Base-by-base conservation (phyloP, 1,140 invertebrate species). In the Drosophila punjabiensis region DNA sequence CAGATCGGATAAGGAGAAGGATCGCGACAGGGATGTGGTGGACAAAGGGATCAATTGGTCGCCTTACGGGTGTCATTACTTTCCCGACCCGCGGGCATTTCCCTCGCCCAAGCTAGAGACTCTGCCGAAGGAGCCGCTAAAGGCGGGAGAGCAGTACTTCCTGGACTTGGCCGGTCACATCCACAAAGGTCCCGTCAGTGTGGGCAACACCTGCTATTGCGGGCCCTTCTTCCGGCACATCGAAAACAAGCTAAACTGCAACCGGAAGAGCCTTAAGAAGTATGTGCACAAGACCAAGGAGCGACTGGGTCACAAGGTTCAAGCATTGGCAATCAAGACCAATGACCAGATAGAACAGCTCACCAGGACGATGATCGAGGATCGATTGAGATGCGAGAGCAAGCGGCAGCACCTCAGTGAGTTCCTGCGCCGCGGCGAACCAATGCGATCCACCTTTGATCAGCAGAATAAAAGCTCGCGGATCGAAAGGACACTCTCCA, bases 121-220 rank as follows among this genome's bases (percentile, higher is more conserved):
- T 11, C 93, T 98, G 66, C 97, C 98, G 43, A 95, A 96, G 81
- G 97, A 98, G 93, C 97, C 97, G 0, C 93, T 99, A 2, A 95
- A 95, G 76, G 96, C 96, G 77, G 98, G 98, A 18, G 97, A 98
- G 93, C 98, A 99, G 90, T 99, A 99, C 93, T 99, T 97, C 93
- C 94, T 98, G 60, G 98, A 99, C 93, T 94, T 99, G 61, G 98
- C 98, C n/a, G 98, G 98, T 5, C 98, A 99, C 91, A 98, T 99
- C 61, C 96, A 97, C 79, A 99, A 99, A 93, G 98, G 98, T 7
- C 98, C 98, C 0, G 96, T 98, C 11, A 98, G 98, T 3, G 96
- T 98, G 10, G 97, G 97, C 0, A 96, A 96, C 94, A 95, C 95
- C 10, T 96, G 96, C 83, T 96, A 96, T 83, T 96, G 96, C 91